phyloP scores from a whole-genome alignment of 2,113 vertebrate species.

The Ictalurus punctatus region DNA sequence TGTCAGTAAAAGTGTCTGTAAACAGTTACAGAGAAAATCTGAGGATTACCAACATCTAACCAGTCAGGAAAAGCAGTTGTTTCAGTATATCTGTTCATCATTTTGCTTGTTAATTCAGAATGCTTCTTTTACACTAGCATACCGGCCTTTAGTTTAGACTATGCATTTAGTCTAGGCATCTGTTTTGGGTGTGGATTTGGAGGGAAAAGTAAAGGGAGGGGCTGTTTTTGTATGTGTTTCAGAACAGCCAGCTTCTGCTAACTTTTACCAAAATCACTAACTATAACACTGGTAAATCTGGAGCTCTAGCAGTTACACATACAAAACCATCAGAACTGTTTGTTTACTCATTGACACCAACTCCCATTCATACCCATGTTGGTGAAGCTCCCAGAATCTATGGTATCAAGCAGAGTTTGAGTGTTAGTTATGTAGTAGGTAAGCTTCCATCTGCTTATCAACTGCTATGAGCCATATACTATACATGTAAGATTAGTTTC shows the following conservation, averaged over 20 bases:
- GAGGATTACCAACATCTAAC: not conserved
- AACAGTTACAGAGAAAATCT: not conserved
- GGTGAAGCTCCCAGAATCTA: not conserved
- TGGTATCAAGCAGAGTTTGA: not conserved
- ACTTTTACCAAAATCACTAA: not conserved
- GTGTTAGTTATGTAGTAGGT: not conserved
- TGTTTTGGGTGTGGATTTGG: not conserved
- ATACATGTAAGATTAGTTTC: not conserved
- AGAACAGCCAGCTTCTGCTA: not conserved
- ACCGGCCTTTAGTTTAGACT: not conserved
- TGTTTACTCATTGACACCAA: not conserved
- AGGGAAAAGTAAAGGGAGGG: not conserved
- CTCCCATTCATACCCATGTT: not conserved
- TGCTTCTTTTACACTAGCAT: not conserved
- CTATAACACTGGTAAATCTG: not conserved
- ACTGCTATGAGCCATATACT: not conserved
- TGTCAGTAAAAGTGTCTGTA: not conserved
- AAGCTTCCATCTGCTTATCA: not conserved
- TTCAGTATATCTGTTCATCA: not conserved
- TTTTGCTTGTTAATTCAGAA: not conserved
- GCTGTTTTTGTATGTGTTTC: not conserved
- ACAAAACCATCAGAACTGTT: not conserved
- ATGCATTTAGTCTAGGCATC: not conserved
- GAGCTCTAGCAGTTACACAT: not conserved
- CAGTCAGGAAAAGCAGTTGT: not conserved